A percentile compares a stretch with the other conserved stretches of the same genome.
Conservation (phyloP, 2,113 vertebrate genomes). For the Petrocephalus zakoni region DNA sequence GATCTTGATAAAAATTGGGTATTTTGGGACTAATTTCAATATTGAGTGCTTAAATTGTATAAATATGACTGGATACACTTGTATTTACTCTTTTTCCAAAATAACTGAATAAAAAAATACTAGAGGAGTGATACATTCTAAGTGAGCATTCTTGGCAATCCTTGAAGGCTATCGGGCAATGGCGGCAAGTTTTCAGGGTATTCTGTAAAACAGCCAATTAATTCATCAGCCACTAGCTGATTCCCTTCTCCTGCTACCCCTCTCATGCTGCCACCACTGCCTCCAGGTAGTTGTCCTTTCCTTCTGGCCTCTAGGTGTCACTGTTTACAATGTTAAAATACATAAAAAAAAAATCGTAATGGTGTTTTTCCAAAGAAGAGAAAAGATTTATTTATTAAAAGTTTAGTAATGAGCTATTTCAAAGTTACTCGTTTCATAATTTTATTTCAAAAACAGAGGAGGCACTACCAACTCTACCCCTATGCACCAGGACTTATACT, state of each 20-base stretch:
- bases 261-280: background rate
- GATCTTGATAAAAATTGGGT: background rate
- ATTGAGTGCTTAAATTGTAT: background rate
- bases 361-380: background rate
- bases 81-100: background rate
- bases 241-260: background rate
- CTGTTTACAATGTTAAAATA: background rate
- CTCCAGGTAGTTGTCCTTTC: background rate
- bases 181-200: background rate
- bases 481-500: background rate
- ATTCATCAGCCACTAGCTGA: background rate
- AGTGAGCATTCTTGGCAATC: background rate
- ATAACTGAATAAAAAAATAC: background rate
- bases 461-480: background rate
- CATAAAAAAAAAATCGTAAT: background rate
- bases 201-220: background rate
- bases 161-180: background rate
- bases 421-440: background rate
- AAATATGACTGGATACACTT: background rate
- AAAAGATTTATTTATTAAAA: too few relatives aligned
- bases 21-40: background rate
- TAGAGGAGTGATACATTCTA: background rate
- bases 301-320: background rate
- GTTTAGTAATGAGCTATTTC: background rate
- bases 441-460: background rate